Conservation (phyloP, 2,113 vertebrate genomes). For the Varanus komodoensis region DNA sequence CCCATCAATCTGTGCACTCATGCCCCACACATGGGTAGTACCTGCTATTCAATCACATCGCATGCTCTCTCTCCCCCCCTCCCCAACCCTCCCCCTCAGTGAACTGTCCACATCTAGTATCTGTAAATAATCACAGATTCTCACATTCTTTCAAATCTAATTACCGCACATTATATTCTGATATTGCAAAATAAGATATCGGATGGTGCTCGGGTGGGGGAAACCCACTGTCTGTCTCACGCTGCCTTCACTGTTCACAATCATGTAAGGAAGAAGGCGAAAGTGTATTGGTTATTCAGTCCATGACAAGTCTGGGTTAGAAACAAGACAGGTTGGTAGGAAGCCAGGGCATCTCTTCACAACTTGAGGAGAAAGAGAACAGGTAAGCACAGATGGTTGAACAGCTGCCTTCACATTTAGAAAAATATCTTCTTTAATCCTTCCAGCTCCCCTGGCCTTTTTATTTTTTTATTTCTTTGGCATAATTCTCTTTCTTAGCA, state of each 20-base stretch:
- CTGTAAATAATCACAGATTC: not conserved
- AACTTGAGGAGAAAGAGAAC: constrained; percentile 72
- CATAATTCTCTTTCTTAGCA: constrained; percentile 75
- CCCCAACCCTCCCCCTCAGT: too few species aligned
- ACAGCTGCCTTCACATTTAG: constrained; percentile 82
- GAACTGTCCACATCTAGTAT: not conserved
- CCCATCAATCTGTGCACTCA: too few species aligned
- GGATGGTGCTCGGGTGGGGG: too few species aligned
- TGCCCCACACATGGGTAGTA: not conserved
- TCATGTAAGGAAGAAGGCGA: constrained; percentile 48
- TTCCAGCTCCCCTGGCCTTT: constrained; percentile 76
- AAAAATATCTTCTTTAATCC: constrained; percentile 81
- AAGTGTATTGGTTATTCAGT: constrained; percentile 70
- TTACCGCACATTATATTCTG: not conserved
- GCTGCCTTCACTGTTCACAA: constrained; percentile 6
- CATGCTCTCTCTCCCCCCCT: too few species aligned
- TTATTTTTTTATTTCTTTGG: not conserved
- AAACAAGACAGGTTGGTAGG: constrained; percentile 73
- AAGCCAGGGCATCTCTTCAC: constrained; percentile 72
- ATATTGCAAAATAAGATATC: not conserved
- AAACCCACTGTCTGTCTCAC: not conserved
- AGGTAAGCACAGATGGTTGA: constrained; percentile 81
- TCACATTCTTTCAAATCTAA: not conserved
- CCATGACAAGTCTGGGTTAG: constrained; percentile 72
- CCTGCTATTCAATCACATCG: not conserved